Conservation (phyloP, 2,888 invertebrate species). For the Andrena camellia region DNA sequence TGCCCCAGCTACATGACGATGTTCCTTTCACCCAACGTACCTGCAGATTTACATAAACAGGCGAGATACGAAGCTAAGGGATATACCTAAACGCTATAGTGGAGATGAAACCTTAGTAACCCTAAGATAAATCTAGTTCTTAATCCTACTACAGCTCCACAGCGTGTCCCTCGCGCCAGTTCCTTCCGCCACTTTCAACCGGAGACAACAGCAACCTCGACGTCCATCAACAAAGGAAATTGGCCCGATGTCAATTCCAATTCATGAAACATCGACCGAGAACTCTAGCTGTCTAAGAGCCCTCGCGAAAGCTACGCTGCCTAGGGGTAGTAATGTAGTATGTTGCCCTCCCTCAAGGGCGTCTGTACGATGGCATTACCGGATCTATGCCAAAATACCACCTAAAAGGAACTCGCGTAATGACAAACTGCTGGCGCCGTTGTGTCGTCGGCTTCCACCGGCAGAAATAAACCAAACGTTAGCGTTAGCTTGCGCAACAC, state of each 20-base stretch:
- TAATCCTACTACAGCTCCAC: not conserved
- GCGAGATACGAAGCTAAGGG: too few relatives aligned
- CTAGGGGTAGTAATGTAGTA: not conserved
- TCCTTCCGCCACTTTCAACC: not conserved
- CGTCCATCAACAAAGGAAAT: not conserved
- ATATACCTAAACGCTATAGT: too few relatives aligned
- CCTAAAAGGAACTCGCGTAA: slow-evolving; percentile 33
- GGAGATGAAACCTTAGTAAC: too few relatives aligned
- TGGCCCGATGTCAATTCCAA: slow-evolving; percentile 29
- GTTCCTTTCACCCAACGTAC: too few relatives aligned
- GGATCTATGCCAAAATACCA: slow-evolving; percentile 49
- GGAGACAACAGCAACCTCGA: not conserved
- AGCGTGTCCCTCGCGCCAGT: not conserved
- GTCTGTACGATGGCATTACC: slow-evolving; percentile 25
- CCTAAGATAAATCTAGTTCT: too few relatives aligned
- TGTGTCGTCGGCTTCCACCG: slow-evolving; percentile 28
- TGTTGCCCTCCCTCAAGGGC: slow-evolving; percentile 40
- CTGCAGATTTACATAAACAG: too few relatives aligned
- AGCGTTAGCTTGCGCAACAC: slow-evolving; percentile 49
- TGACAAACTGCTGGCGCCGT: slow-evolving; percentile 39
- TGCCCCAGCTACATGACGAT: too few relatives aligned
- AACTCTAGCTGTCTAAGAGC: not conserved
- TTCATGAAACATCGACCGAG: not conserved
- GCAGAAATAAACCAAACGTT: slow-evolving; percentile 55
- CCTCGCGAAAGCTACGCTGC: not conserved